Base-by-base conservation (phyloP, 1,140 invertebrate genomes). In the Geopemphigus sp. region DNA sequence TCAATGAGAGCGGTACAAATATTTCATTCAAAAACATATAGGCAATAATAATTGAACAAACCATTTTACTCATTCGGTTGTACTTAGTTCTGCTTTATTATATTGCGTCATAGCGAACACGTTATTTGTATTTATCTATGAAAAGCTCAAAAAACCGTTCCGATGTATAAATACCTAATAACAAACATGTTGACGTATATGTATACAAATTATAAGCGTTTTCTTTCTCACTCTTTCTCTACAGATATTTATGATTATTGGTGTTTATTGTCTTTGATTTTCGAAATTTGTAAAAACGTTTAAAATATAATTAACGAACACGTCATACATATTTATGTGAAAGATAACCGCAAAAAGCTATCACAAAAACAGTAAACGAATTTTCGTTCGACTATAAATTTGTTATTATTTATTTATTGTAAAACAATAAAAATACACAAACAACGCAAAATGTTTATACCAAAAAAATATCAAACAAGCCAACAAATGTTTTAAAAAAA, bases 181-280 rank as follows among this genome's bases (percentile, higher is more conserved):
- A 59, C 15, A 59, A 24, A 59, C 17, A 57, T 6, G 24, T 24
- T 59, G 24, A 24, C 24, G 24, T 29, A 29, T 29, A 29, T n/a
- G n/a, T n/a, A n/a, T n/a, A n/a, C n/a, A n/a, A n/a, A n/a, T n/a
- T n/a, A n/a, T n/a, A n/a, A 12, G 26, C 26, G 26, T 29, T 64
- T 64, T 64, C 61, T 32, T 10, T 64, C 17, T 26, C 29, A 10
- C 32, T 64, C 61, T 32, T 10, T 64, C 17, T 26, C 29, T 8
- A 64, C 61, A 29, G 24, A 61, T 26, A 26, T 61, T 61, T 17
- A n/a, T 64, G 17, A 64, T 45, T 64, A 64, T 64, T 39, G 29
- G 19, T 10, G 10, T 64, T 6, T 39, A 64, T 64, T 64, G 29
- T 64, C 32, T 45, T 64, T 39, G 10, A 26, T 64, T 64, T 64